These are phyloP conservation scores for Yponomeuta plumbellus DNA, from an alignment of 2,888 invertebrate species.

Conservation along the genomic window DNA sequence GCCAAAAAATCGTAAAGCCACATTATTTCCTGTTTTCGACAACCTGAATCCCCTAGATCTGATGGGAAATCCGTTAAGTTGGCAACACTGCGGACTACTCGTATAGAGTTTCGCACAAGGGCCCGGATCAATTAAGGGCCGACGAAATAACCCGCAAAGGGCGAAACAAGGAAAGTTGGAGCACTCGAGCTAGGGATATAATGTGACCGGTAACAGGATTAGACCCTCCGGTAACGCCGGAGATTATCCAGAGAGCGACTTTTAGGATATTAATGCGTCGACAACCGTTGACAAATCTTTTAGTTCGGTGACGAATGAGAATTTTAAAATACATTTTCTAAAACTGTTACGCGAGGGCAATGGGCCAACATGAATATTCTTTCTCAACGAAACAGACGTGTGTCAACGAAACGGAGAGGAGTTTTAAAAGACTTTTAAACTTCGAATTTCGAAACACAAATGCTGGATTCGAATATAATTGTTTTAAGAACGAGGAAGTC, in stretches of 20 bases:
- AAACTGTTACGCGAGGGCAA: background rate
- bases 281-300: background rate
- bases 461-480: background rate
- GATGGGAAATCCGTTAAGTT: too few relatives aligned
- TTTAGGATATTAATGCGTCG: background rate
- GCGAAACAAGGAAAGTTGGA: slow-evolving; percentile 22
- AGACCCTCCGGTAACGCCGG: slow-evolving; percentile 49
- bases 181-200: background rate
- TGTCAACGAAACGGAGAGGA: background rate
- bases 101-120: slow-evolving; percentile 11
- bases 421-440: background rate
- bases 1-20: too few relatives aligned
- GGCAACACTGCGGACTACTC: background rate
- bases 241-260: background rate
- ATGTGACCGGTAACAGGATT: slow-evolving; percentile 64
- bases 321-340: background rate
- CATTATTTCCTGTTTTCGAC: too few relatives aligned
- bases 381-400: background rate
- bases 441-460: background rate
- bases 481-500: background rate
- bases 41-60: too few relatives aligned
- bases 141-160: slow-evolving; percentile 40
- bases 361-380: background rate
- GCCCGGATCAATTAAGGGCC: slow-evolving; percentile 40
- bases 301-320: background rate